Base-by-base conservation (phyloP, 2,888 invertebrate species). In the Cenopis cana region DNA sequence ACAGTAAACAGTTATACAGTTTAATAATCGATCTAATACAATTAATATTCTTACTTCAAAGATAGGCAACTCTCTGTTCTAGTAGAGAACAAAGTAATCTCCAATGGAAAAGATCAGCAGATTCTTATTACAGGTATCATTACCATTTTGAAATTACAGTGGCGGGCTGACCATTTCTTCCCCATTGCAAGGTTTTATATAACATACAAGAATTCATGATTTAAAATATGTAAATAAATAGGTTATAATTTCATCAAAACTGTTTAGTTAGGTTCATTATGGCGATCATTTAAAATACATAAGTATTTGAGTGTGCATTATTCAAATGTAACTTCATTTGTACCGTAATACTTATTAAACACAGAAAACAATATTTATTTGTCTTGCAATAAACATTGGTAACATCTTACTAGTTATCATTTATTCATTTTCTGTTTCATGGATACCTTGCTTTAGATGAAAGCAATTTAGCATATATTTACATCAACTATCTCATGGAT, bases 11-110 rank as follows among this genome's bases (percentile, higher is more conserved):
- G 62, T 72, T 57, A 68, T 69, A 74, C 68, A 66, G 65, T 73
- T 74, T 74, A 73, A 61, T 74, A 64, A 68, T 73, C 66, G 54
- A 69, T 68, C 73, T 74, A 74, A 73, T 73, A 73, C 74, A 74
- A 65, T 73, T 73, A 69, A 72, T 70, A 70, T 74, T 74, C 73
- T 66, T 70, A 74, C 68, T 68, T 60, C 36, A 72, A 59, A 60
- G 57, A 33, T 68, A 64, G 64, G 70, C 52, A 54, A 49, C 41
- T 67, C 41, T 67, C 50, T 29, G 50, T 49, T 50, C 54, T 66
- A 52, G 24, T 66, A 60, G 20, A 59, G 41, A 55, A 24, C 17
- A 29, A 20, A 41, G 3, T 49, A 52, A 33, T 46, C 50, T 38
- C 50, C 12, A 68, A 55, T 14, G 18, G 14, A 38, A 17, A 18